Base-by-base conservation (phyloP, 2,888 invertebrate species). In the Hypercompe scribonia region DNA sequence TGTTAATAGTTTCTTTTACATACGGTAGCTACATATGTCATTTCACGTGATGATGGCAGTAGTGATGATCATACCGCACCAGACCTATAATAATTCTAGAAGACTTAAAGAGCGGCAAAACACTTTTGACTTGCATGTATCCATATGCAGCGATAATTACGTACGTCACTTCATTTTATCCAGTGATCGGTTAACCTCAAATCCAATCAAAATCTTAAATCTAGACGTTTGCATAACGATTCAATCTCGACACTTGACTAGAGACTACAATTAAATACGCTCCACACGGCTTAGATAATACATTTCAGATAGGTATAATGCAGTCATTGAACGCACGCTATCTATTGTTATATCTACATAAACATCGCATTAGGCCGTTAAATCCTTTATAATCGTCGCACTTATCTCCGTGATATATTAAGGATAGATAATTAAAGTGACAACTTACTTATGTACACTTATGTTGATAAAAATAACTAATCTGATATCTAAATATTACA, bases 401-500 rank as follows among this genome's bases (percentile, higher is more conserved):
- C 28, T 58, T 58, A 58, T n/a, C 33, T 36, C 21, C 33, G 33
- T 36, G 24, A 36, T 36, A 36, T 65, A n/a, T 65, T 65, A 65
- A 36, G 36, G n/a, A 36, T 65, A 65, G 24, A 36, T 36, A 58
- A 28, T 58, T 58, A 28, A 58, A 36, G 65, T 28, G 33, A 50
- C 42, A 7, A 68, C 31, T 33, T 34, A 46, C 15, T 50, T 36
- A 34, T 54, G 34, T 64, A 70, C 33, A 64, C 33, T 46, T 28
- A 39, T 36, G 28, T 58, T 28, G 58, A 58, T 58, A 58, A 58
- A 54, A n/a, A 58, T 28, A 13, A 1, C 15, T 58, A 58, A 58
- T 58, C 58, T 58, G 58, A 58, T 58, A 58, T 58, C 58, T 58
- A 58, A 58, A 58, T 58, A 58, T 58, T 58, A 58, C 50, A 54